Percentiles rank a stretch among this genome's conserved stretches.
These are phyloP conservation scores for Hippocampus kuda DNA, from an alignment of 2,797 vertebrate species.

Conservation along the genomic window DNA sequence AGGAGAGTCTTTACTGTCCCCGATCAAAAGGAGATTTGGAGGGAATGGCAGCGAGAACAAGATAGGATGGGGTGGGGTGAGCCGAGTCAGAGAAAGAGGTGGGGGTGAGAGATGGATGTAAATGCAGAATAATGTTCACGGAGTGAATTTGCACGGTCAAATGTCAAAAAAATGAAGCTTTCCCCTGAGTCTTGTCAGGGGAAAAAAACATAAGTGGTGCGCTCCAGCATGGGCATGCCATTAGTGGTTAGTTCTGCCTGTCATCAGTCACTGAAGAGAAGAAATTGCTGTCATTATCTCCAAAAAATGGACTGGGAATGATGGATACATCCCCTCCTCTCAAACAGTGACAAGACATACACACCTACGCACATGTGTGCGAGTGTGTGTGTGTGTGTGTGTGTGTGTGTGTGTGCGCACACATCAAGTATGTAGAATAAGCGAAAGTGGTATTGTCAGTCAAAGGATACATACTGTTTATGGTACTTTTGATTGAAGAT, in stretches of 20 bases:
- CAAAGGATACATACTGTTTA: background rate
- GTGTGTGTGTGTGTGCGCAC: constrained; percentile 11
- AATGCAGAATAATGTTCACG: constrained; percentile 99
- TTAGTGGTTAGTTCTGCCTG: constrained; percentile 94
- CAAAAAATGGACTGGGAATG: constrained; percentile 62
- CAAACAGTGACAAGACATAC: constrained; percentile 40
- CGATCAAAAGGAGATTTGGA: constrained; percentile 54
- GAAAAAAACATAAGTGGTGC: constrained; percentile 92
- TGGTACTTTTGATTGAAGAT: background rate
- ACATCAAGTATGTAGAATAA: constrained; percentile 19
- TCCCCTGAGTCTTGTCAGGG: constrained; percentile 94
- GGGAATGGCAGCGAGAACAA: constrained; percentile 14
- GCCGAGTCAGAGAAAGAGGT: constrained; percentile 39
- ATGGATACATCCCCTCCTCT: constrained; percentile 55
- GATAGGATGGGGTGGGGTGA: constrained; percentile 31
- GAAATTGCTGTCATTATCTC: constrained; percentile 92
- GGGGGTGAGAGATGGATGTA: constrained; percentile 72
- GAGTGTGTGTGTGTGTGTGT: background rate
- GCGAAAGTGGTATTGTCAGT: background rate
- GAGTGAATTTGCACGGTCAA: constrained; percentile 99
- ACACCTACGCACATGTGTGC: constrained; percentile 24
- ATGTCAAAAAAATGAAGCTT: constrained; percentile 99
- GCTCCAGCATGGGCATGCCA: constrained; percentile 89
- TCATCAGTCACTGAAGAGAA: constrained; percentile 85
- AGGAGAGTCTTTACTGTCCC: constrained; percentile 71